Conservation (phyloP, 2,113 vertebrate genomes). For the Pterophyllum scalare region DNA sequence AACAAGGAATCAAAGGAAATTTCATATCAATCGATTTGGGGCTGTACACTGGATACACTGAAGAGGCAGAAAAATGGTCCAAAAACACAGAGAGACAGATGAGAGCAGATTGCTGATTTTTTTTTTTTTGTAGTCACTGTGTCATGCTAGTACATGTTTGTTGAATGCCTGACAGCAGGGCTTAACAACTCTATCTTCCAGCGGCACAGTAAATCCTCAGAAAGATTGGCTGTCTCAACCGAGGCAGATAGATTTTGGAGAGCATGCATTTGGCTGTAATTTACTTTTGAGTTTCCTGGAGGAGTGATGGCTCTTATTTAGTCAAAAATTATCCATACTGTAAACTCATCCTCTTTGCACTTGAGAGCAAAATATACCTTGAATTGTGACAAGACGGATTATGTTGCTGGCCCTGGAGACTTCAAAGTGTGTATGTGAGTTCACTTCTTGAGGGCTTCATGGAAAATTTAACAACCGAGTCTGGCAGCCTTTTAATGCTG, state of each 20-base stretch:
- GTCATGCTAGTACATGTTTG: constrained; percentile 14
- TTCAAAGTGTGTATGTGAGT: not conserved
- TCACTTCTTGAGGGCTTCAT: not conserved
- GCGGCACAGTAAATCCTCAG: constrained; percentile 6
- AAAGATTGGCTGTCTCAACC: constrained; percentile 22
- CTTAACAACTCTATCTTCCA: constrained; percentile 20
- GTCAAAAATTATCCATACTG: constrained; percentile 18
- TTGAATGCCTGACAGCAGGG: constrained; percentile 12
- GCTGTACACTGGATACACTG: not conserved
- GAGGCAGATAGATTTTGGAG: constrained; percentile 6
- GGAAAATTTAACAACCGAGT: not conserved
- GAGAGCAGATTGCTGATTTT: constrained; percentile 9
- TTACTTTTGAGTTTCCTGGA: constrained; percentile 9
- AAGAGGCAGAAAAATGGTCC: constrained; percentile 16
- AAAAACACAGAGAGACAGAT: constrained; percentile 9
- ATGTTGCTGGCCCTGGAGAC: not conserved
- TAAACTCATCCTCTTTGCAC: not conserved
- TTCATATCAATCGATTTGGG: constrained; percentile 20
- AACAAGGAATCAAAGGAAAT: constrained; percentile 23
- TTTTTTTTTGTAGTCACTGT: not conserved
- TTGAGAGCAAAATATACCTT: constrained; percentile 10
- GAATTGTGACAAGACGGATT: not conserved
- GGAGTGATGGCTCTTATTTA: constrained; percentile 9
- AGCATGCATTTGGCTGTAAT: not conserved
- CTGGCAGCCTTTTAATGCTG: not conserved